Evolutionary conservation across 1,140 invertebrate species (phyloP), one percentile per base, ranked within the genome.

Genomic region (Bombus pascuorum): DNA sequence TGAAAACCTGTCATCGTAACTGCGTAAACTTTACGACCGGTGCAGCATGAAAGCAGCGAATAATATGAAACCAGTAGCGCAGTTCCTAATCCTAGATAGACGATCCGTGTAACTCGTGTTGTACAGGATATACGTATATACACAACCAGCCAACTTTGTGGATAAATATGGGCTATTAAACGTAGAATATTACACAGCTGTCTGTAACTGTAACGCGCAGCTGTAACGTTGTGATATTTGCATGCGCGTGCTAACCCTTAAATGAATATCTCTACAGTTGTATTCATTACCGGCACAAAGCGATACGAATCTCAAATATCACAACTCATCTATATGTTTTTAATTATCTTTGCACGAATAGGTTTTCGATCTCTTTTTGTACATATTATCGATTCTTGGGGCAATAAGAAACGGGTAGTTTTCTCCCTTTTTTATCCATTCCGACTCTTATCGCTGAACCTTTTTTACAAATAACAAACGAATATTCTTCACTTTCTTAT

Each of bases 1-100:
- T 42, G 74, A 88, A 85, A 44, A 74, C 32, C 84, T 87, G 87
- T 90, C 78, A 70, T 53, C 81, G 89, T 91, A 86, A 86, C 81
- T 73, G 74, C 74, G 75, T 70, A 34, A 53, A 78, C 68, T 87
- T 91, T 89, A 91, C 80, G 88, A 83, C n/a, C 37, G 82, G 12
- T 42, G 78, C 37, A 39, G 53, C 81, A 85, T 73, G 82, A 90
- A 91, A 91, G 85, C 86, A 59, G 83, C 62, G 78, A 86, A 82
- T 68, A 86, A 91, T 85, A 47, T 25, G 39, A 39, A 62, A 81
- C 6, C 79, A 42, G 72, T 72, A 80, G 70, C 65, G 71, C 37
- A 57, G 47, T 32, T 77, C 65, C 66, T 86, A 89, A 89, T 83
- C 39, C 81, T 53, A 37, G 68, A 37, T 72, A 76, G 87, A 80